These are phyloP conservation scores for Drosophila willistoni DNA, from an alignment of 1,140 invertebrate genomes.

Conservation along the genomic window DNA sequence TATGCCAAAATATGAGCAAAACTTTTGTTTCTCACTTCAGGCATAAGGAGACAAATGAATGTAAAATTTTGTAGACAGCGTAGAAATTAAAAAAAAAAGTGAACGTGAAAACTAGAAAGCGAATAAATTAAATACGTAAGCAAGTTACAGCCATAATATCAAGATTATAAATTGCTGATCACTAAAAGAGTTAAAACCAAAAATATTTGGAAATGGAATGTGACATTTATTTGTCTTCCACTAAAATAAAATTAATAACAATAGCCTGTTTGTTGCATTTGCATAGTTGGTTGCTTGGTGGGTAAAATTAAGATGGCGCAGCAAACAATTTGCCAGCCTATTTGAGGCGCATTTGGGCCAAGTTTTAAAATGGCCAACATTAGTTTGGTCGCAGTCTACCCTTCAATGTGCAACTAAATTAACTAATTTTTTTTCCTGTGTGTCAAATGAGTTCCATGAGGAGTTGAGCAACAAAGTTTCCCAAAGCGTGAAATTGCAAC, in stretches of 20 bases:
- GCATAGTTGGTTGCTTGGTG: no score
- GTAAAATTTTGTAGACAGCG: not conserved
- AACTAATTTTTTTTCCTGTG: constrained; percentile 70
- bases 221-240: no score
- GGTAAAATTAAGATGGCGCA: not conserved
- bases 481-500: constrained; percentile 78
- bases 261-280: not conserved
- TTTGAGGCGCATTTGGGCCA: constrained; percentile 32
- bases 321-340: constrained; percentile 63
- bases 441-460: constrained; percentile 53
- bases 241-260: not conserved
- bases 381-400: constrained; percentile 15
- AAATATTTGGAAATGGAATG: no score
- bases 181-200: no score
- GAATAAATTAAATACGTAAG: no score
- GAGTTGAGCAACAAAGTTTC: constrained; percentile 60
- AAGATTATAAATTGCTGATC: no score
- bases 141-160: no score
- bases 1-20: constrained; percentile 7
- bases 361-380: constrained; percentile 1
- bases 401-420: constrained; percentile 57
- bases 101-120: no score
- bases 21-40: not conserved
- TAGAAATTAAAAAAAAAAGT: constrained; percentile 26
- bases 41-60: constrained; percentile 15